Base-by-base conservation (phyloP, 2,888 invertebrate species). In the Cancer borealis region DNA sequence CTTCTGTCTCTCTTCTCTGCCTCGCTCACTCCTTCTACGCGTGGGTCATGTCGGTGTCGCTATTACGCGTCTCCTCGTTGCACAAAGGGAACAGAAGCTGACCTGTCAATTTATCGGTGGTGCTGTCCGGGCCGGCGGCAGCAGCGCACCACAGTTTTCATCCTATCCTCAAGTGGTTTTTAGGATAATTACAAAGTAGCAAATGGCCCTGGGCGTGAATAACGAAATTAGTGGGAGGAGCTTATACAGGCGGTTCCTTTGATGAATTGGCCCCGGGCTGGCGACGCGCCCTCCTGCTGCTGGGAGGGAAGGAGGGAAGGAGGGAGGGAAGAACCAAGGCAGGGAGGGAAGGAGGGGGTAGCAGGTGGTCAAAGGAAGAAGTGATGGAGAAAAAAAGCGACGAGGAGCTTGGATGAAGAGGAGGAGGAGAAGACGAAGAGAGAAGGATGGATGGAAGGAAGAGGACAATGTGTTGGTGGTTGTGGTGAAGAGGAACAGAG, bases 151-250 rank as follows among this genome's bases (percentile, higher is more conserved):
- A 17, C 79, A 66, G 87, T 92, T 90, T 94, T 92, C 94, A 92
- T 91, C 94, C 92, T 84, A 79, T 93, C 91, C 94, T 90, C 94
- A 94, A 92, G 92, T 94, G 92, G 94, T 92, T 94, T 94, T 94
- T 92, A 94, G 92, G 94, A 94, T 94, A 94, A 94, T 94, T 92
- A 92, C 92, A 89, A 88, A 94, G 92, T 87, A 84, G 94, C 92
- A 84, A 92, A 47, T 94, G 66, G 94, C 94, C 94, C n/a, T 84
- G 30, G 92, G 94, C 94, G 92, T 60, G 94, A 94, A 94, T 94
- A 94, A 94, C 94, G 90, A 94, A 94, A 94, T 94, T 94, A 94
- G 94, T 94, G 94, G 94, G 94, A 26, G 94, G 91, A 60, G 94
- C 92, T 60, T 54, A 84, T 39, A 46, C 26, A 2, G 84, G 94